Evolutionary conservation across 2,888 invertebrate species (phyloP), one percentile per base, ranked within the genome.

Genomic region (Polylopha cassiicola): DNA sequence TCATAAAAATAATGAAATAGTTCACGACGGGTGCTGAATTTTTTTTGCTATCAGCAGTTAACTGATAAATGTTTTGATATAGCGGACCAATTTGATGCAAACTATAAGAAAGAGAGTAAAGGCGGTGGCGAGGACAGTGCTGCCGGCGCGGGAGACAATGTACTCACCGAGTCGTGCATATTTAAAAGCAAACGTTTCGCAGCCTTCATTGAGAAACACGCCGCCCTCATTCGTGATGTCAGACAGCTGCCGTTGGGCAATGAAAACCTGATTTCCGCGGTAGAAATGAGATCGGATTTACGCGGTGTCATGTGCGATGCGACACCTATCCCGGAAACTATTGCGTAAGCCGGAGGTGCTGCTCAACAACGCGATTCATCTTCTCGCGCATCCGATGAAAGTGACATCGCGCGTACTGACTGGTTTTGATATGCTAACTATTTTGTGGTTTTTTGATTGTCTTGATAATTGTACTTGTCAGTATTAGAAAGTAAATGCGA

Each of bases 181-280:
- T 78, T 80, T 77, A 78, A 72, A 75, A 73, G 75, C 72, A 74
- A 77, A 76, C 60, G 69, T 82, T 84, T 81, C 80, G 74, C 71
- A 77, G 84, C 69, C 73, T 79, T 73, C 71, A 75, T 84, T 82
- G 80, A 75, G 82, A 79, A 81, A 85, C 68, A 67, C 65, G 65
- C 73, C n/a, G 84, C 73, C 78, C 80, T 71, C 80, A 79, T 80
- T 82, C 76, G 77, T 78, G 80, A 73, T 77, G 76, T 71, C 74
- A 74, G 74, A 58, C 60, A 57, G 61, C 65, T 67, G 68, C 55
- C 55, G 68, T 82, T 81, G 73, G 59, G 81, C 72, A 82, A 81
- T 72, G 66, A 72, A 75, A 78, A 80, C 76, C 70, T 71, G 75
- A 76, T 80, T 81, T 81, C 74, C 76, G 72, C 73, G 71, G 63